Conservation (phyloP, 1,140 invertebrate genomes). For the Physella acuta region DNA sequence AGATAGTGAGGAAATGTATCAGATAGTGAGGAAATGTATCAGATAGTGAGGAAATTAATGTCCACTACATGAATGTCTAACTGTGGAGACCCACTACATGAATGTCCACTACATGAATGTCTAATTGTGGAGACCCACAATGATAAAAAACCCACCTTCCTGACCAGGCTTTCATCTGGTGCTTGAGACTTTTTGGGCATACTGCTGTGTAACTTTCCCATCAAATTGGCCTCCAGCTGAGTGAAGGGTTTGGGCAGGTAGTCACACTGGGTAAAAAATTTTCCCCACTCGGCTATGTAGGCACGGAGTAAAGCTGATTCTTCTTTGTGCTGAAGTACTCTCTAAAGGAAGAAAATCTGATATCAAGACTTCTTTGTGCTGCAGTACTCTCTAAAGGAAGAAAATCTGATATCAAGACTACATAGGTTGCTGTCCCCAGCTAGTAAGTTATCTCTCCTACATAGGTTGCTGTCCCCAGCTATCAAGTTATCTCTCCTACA, state of each 20-base stretch:
- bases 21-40: no score
- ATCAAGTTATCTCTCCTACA: no score
- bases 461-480: no score
- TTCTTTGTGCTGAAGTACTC: conserved; percentile 85
- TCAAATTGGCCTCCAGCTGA: conserved; percentile 82
- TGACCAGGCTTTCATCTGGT: conserved; percentile 84
- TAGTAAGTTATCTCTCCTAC: no score
- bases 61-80: no score
- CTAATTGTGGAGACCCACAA: no score
- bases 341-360: conserved; percentile 59
- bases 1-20: no score
- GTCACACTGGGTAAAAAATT: conserved; percentile 96
- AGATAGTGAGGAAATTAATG: no score
- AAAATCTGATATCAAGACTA: not conserved
- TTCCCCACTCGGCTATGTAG: conserved; percentile 95
- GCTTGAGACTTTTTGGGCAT: conserved; percentile 73
- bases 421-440: no score
- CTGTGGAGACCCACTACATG: no score
- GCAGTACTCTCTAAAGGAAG: not conserved
- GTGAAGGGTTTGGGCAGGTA: conserved; percentile 95
- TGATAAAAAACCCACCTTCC: conserved; percentile 67
- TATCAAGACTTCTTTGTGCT: not conserved
- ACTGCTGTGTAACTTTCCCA: conserved; percentile 65
- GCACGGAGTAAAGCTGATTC: conserved; percentile 93
- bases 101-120: no score